Evolutionary conservation across 2,113 vertebrate species (phyloP), one percentile per base, ranked within the genome.

Genomic region (Aspidoscelis tigris): DNA sequence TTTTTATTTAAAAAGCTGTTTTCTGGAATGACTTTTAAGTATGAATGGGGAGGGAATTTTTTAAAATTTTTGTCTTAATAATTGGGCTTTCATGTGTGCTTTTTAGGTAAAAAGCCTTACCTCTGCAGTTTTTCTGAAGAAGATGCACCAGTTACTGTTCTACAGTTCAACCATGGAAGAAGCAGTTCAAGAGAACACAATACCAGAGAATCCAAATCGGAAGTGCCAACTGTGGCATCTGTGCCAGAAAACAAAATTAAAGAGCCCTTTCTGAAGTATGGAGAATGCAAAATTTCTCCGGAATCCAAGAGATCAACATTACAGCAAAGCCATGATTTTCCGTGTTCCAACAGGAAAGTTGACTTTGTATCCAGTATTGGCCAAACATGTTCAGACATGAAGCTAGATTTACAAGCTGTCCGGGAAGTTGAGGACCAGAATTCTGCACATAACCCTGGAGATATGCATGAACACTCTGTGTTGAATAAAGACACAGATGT

Each of bases 51-150:
- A 12, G 10, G 55, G 55, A 18, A 18, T 18, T 61, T 61, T 75
- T 86, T 65, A 11, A 86, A 84, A 33, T 33, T 86, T 18, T 81
- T 78, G 43, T 12, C 18, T 74, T 80, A 74, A 21, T 93, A 90
- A 14, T 70, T 0, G 55, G 77, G 24, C 79, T 90, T 92, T 90
- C 66, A 8, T 94, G 92, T 95, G n/a, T 91, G 55, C 88, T 90
- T 70, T 92, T 81, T 93, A 99, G 98, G 97, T 92, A 94, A 95
- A 93, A 97, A 97, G 91, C 95, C 96, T 65, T 97, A 94, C 86
- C 94, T 86, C 81, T 96, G 96, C 94, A 94, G 92, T 92, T 97
- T 96, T 84, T 92, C 96, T 0, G 91, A 92, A 76, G 92, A 94
- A 5, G 94, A 92, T 22, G 90, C 92, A 0, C 90, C 94, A 0